Base-by-base conservation (phyloP, 2,888 invertebrate species). In the Aspidiotus rigidus region DNA sequence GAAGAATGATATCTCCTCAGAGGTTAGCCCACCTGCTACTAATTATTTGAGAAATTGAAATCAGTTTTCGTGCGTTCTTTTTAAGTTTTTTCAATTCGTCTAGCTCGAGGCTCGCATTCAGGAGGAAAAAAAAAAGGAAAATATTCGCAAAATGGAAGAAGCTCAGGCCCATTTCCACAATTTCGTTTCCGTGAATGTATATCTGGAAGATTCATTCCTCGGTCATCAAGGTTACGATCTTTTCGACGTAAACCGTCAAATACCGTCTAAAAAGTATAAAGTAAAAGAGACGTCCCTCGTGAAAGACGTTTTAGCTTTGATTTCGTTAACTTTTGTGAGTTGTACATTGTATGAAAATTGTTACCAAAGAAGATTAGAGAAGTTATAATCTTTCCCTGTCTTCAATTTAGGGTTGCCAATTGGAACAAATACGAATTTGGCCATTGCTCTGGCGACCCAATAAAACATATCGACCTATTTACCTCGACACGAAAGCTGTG, bases 251-350 rank as follows among this genome's bases (percentile, higher is more conserved):
- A 5, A 28, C 28, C 1, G 28, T 28, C 28, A 5, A 28, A 5
- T 28, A 28, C 28, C 28, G 28, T 28, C 5, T 1, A 28, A 28
- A 28, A 28, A 1, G 5, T 28, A 3, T 5, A 28, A 28, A 28
- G 98, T 80, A 95, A 96, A 79, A 95, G 96, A 76, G 93, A 93
- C 76, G 96, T 98, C 79, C 84, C 98, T 69, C 95, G 5, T 28
- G 28, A 28, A 28, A 28, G 28, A 28, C 28, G 28, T 28, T 28
- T 28, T 5, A 28, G 2, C 28, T 28, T 28, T 5, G 5, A 28
- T 28, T 28, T 28, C 28, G 5, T 1, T 28, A 28, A 28, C 28
- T 28, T 28, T 28, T 5, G 93, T 80, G 97, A 98, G 79, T n/a
- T n/a, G n/a, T n/a, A n/a, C n/a, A n/a, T n/a, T n/a, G n/a, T n/a